Base-by-base conservation (phyloP, 2,888 invertebrate genomes). In the Alsophila aescularia region DNA sequence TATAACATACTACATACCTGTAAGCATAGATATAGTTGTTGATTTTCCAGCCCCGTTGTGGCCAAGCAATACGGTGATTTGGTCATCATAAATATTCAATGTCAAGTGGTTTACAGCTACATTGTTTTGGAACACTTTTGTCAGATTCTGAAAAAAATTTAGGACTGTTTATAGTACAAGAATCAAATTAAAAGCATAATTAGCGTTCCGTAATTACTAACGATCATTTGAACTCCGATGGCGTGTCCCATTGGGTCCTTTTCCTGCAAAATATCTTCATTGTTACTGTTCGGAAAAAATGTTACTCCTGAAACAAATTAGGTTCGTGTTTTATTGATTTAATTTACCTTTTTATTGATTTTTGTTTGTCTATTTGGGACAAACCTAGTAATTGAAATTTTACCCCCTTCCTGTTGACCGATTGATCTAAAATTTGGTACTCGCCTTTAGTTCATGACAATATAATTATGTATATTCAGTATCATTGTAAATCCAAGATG, bases 41-140 rank as follows among this genome's bases (percentile, higher is more conserved):
- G 98, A 97, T 90, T 98, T 98, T 8, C 98, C 98, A 41, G 98
- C 98, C 2, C 98, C 98, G 73, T 97, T 97, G 70, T 92, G 92
- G 0, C 92, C 92, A 7, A 92, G 75, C 32, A 92, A 64, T 0
- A 96, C 97, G 0, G 98, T 98, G 58, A 98, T 97, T 87, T 98
- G 97, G 58, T 96, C 95, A 74, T 96, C 95, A 75, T 96, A 98
- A 93, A 98, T 95, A 70, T 96, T 96, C 57, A 97, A 72, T n/a
- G 93, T 93, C 43, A 97, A 83, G 53, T 94, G 93, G 58, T 94
- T 92, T 0, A 96, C 96, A 1, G 94, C 96, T 18, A 89, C 70
- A 75, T 93, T 93, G 3, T 81, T 83, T 0, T 85, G 90, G 67
- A 92, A 95, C 0, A 90, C 83, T 87, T 96, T 96, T 8, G 92